A percentile compares a stretch with the other conserved stretches of the same genome.
Evolutionary conservation across 1,140 invertebrate genomes (phyloP).

Genomic region (Drosophila ercepeae): DNA sequence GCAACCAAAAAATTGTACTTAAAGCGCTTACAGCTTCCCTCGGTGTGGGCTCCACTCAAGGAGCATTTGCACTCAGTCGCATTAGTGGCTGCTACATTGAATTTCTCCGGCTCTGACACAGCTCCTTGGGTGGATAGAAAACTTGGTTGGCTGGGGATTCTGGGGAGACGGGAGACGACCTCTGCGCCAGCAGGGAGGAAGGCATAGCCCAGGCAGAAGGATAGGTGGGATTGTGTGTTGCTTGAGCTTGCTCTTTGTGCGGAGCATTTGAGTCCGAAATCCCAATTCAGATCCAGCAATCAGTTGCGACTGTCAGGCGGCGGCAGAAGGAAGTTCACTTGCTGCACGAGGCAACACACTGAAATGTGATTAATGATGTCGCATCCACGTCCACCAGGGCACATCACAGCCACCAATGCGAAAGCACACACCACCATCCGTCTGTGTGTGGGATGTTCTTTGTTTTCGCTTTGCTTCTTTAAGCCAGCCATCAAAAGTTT

Average conservation of each 20-base stretch:
- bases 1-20: not conserved
- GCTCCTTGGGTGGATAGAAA: conserved; percentile 23
- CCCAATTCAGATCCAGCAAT: conserved; percentile 81
- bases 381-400: conserved; percentile 47
- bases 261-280: conserved; percentile 74
- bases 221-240: conserved; percentile 19
- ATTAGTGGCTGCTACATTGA: conserved; percentile 59
- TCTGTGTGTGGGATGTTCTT: conserved; percentile 46
- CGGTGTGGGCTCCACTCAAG: not conserved
- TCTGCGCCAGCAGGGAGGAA: conserved; percentile 33
- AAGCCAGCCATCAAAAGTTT: conserved; percentile 74
- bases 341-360: conserved; percentile 70
- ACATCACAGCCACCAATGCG: conserved; percentile 72
- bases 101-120: conserved; percentile 38
- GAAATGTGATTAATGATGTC: conserved; percentile 82
- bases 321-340: conserved; percentile 83
- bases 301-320: conserved; percentile 83
- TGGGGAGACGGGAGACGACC: conserved; percentile 25
- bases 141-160: not conserved
- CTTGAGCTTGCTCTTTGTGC: conserved; percentile 45
- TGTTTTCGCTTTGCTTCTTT: conserved; percentile 54
- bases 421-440: conserved; percentile 35
- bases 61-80: conserved; percentile 26
- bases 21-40: not conserved
- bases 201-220: conserved; percentile 17